Conservation (phyloP, 2,113 vertebrate genomes). For the Etheostoma cragini region DNA sequence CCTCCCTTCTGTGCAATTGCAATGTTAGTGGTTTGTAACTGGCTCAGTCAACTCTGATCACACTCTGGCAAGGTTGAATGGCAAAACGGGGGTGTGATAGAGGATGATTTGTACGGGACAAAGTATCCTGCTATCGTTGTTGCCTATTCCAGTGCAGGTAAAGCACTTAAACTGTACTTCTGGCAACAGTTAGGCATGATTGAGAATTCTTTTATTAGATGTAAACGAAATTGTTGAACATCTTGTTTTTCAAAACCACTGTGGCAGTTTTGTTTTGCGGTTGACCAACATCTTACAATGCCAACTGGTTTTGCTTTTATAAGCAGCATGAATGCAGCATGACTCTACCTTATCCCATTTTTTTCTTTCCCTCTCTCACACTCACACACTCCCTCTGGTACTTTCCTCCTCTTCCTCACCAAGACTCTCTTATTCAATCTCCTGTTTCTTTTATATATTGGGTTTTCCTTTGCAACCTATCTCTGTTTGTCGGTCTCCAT, state of each 20-base stretch:
- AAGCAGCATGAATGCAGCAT: constrained; percentile 6
- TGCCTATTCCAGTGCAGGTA: not conserved
- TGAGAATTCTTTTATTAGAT: not conserved
- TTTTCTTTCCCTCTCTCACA: not conserved
- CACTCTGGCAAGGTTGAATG: not conserved
- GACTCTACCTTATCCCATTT: constrained; percentile 20
- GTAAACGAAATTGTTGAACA: not conserved
- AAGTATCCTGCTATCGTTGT: not conserved
- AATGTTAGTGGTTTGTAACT: constrained; percentile 6
- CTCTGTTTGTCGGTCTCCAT: not conserved
- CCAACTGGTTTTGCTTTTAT: constrained; percentile 31
- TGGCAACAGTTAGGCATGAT: not conserved
- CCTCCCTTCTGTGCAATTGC: not conserved
- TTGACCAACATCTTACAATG: constrained; percentile 35
- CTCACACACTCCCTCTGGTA: not conserved
- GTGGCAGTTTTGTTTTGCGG: constrained; percentile 15
- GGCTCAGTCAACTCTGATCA: too few relatives aligned
- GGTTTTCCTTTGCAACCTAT: constrained; percentile 13
- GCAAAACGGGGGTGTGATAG: not conserved
- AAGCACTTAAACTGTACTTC: not conserved
- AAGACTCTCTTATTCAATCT: not conserved
- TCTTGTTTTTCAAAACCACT: constrained; percentile 33
- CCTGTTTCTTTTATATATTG: not conserved
- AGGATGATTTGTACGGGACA: not conserved
- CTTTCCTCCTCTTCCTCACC: not conserved